Base-by-base conservation (phyloP, 2,797 vertebrate genomes). In the Telmatherina bonti region DNA sequence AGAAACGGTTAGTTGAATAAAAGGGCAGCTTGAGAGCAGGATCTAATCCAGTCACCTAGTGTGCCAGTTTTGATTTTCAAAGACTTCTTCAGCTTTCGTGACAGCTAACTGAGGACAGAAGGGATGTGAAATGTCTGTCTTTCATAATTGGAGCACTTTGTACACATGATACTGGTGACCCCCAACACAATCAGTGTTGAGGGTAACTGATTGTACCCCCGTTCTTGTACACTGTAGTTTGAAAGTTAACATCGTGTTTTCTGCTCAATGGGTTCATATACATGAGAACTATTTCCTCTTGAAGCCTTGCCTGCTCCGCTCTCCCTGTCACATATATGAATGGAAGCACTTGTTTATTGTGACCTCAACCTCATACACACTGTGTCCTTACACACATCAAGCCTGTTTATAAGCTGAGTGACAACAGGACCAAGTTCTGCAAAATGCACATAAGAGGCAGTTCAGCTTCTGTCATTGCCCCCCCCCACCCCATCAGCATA, bases 311-410 rank as follows among this genome's bases (percentile, higher is more conserved):
- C 41, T 62, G 87, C 85, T 85, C 90, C 82, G 78, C 88, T 88
- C 78, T 88, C 86, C 86, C 85, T 86, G 92, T 93, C 91, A 91
- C 91, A 91, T 93, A 92, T 91, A 88, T 92, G 90, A 92, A 93
- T 91, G 75, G 86, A 81, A 64, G 79, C 88, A 87, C 91, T 92
- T 92, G 91, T 93, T 93, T 91, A 87, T 84, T 88, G 84, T 91
- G 87, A 93, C 92, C 89, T 93, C 91, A 90, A 90, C 92, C 92
- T 20, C 20, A n/a, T n/a, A n/a, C 45, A 22, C 45, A 47, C 45
- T 20, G n/a, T 10, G n/a, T 49, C 45, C 45, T 22, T 49, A 49
- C n/a, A 49, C 45, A 22, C n/a, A 24, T n/a, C n/a, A 4, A 49
- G 45, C 9, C 8, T 7, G 3, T 49, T 9, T 22, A 22, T 49